These are phyloP conservation scores for Drosophila pegasa DNA, from an alignment of 2,888 invertebrate genomes.

Conservation along the genomic window DNA sequence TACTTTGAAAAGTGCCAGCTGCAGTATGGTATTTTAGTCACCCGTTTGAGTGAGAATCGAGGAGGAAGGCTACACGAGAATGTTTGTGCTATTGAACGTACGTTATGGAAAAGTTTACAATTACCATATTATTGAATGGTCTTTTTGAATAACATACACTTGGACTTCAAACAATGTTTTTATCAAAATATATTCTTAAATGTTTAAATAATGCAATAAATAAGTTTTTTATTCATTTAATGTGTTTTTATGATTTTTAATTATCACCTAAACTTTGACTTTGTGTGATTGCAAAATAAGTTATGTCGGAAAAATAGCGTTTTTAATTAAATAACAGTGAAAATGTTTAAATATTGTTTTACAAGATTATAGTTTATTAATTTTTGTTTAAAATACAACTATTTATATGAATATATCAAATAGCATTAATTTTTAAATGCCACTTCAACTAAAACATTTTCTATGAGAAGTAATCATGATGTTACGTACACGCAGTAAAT, in stretches of 20 bases:
- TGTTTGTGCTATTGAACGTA: constrained; percentile 14
- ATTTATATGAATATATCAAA: background rate
- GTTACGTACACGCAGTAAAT: too few relatives aligned
- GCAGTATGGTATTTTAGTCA: background rate
- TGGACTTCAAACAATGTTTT: background rate
- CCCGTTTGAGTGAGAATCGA: constrained; percentile 41
- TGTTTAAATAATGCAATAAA: background rate
- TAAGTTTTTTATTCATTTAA: background rate
- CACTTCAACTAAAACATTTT: constrained; percentile 2
- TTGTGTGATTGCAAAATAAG: background rate
- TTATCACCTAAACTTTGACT: constrained; percentile 1
- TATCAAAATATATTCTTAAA: constrained; percentile 1
- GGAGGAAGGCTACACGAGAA: constrained; percentile 21
- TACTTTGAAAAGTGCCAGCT: background rate
- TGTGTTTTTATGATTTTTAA: background rate
- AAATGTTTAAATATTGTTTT: background rate
- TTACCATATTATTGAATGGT: constrained; percentile 7
- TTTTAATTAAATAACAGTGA: constrained; percentile 20
- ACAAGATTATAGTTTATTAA: constrained; percentile 5
- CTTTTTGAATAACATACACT: background rate
- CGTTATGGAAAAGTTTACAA: constrained; percentile 9
- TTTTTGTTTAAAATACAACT: background rate
- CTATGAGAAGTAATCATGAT: too few relatives aligned
- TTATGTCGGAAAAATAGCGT: background rate
- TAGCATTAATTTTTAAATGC: constrained; percentile 3